Evolutionary conservation across 2,888 invertebrate species (phyloP), one percentile per base, ranked within the genome.

Genomic region (Thalpophila matura): DNA sequence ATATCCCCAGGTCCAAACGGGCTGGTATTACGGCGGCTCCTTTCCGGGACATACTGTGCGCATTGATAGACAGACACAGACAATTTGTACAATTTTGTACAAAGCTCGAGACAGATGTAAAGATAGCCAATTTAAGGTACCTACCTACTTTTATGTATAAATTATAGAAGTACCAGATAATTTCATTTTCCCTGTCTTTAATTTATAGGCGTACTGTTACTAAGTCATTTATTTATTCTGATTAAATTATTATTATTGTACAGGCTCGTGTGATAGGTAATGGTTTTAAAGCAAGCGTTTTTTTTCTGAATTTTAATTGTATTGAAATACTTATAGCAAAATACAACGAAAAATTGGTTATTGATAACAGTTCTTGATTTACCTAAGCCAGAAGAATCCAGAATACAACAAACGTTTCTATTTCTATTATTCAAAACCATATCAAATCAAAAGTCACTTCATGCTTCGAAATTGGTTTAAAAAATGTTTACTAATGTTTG

Each of bases 11-110:
- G 27, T 20, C 35, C 22, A 26, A 40, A 18, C 42, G 16, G 18
- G 10, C 33, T 16, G 12, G 31, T 20, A 35, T 26, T 4, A 31
- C 6, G 50, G 35, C 60, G 53, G 73, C 27, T 38, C 67, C 67
- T 61, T 71, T 67, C 31, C 24, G 27, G 42, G 68, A n/a, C 50
- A 46, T 60, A 49, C 9, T 35, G 26, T 22, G 9, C 37, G 14
- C 9, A 57, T 46, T 74, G 74, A 72, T 62, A 46, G 68, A 73
- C 68, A 45, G 53, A 50, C 73, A 56, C 68, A 46, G 71, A 72
- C 62, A 57, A 73, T 73, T 51, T 51, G 62, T 29, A 0, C 6
- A 31, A 24, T 66, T 51, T 66, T 73, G 55, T 56, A 40, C 35
- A 38, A 26, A 53, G 40, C 9, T 38, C 16, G 18, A 40, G 47